Conservation (phyloP, 2,113 vertebrate species). For the Chionomys nivalis region DNA sequence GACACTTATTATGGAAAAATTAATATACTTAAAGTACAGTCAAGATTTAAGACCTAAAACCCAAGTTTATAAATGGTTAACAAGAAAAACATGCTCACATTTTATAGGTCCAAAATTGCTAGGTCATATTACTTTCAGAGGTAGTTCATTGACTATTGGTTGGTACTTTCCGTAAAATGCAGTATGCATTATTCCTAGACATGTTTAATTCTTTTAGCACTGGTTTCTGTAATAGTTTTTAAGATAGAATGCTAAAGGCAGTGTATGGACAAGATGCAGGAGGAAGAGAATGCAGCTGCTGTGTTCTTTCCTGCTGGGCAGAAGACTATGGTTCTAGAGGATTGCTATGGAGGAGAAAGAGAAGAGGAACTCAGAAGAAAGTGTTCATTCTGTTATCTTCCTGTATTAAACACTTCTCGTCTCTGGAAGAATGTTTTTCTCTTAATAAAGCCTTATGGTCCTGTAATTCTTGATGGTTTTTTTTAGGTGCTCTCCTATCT, state of each 20-base stretch:
- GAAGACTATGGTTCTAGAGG: not conserved
- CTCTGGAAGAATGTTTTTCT: constrained; percentile 31
- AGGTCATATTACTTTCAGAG: no score
- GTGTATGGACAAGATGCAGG: no score
- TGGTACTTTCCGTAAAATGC: not conserved
- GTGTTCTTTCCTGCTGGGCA: no score
- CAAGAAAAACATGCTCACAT: not conserved
- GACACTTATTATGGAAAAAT: not conserved
- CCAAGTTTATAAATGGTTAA: no score
- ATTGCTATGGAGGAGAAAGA: not conserved
- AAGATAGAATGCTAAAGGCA: not conserved
- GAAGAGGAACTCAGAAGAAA: not conserved
- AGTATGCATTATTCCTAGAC: not conserved
- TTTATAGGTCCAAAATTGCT: not conserved
- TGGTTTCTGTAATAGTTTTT: not conserved
- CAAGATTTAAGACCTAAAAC: not conserved
- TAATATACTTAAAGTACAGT: not conserved
- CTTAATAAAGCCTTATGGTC: constrained; percentile 43
- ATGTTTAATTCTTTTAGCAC: not conserved
- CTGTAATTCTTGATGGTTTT: constrained; percentile 38
- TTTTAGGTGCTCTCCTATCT: constrained; percentile 24
- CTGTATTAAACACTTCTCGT: not conserved
- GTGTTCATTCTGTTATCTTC: not conserved
- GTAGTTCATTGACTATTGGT: not conserved
- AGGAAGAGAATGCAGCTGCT: no score